Evolutionary conservation across 2,113 vertebrate genomes (phyloP).

Genomic region (Cavia porcellus): DNA sequence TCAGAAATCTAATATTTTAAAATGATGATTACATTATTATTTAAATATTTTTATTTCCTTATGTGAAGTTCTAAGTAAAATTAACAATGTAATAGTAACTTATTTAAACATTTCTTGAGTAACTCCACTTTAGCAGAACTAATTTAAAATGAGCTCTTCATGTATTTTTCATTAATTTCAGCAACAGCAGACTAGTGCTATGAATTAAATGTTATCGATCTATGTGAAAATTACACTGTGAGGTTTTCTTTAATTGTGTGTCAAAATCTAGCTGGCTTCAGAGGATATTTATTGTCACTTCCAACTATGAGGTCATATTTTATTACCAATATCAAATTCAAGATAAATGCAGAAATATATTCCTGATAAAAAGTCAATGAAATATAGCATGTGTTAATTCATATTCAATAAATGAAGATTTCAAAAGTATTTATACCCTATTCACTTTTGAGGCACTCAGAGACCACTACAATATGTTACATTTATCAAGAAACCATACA

Average conservation of each 20-base stretch:
- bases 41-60: constrained; percentile 30
- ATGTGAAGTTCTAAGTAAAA: not conserved
- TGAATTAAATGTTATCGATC: constrained; percentile 73
- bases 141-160: constrained; percentile 71
- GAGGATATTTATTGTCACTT: constrained; percentile 61
- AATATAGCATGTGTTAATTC: not conserved
- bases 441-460: constrained; percentile 34
- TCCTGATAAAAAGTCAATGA: not conserved
- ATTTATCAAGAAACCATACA: not conserved
- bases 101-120: constrained; percentile 51
- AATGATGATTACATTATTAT: constrained; percentile 2
- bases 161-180: constrained; percentile 74
- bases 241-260: constrained; percentile 52
- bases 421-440: constrained; percentile 40
- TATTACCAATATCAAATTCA: constrained; percentile 22
- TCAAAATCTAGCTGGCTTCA: constrained; percentile 41
- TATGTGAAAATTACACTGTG: constrained; percentile 65
- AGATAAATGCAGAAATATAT: not conserved
- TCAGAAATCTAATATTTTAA: not conserved
- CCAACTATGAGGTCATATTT: constrained; percentile 43
- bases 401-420: not conserved
- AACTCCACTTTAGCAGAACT: constrained; percentile 26
- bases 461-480: not conserved
- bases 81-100: constrained; percentile 50
- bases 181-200: constrained; percentile 53